A percentile compares a stretch with the other conserved stretches of the same genome.
phyloP scores from a whole-genome alignment of 2,113 vertebrate genomes.

The Bubo scandiacus region DNA sequence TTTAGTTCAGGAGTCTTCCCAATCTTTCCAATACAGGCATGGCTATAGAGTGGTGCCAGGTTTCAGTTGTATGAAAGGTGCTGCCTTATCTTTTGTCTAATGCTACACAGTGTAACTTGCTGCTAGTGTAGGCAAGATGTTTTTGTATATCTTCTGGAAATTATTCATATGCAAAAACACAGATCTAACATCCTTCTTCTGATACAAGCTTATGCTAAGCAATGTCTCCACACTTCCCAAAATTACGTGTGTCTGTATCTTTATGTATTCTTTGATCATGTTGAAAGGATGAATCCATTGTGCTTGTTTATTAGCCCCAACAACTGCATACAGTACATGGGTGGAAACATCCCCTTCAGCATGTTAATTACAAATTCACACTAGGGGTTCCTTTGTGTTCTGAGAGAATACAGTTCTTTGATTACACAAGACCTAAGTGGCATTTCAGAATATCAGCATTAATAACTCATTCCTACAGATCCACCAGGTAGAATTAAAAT shows the following conservation, averaged over 20 bases:
- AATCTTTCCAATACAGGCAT: not conserved
- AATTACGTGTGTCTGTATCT: conserved; percentile 44
- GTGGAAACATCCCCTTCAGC: conserved; percentile 58
- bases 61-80: not conserved
- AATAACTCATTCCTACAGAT: conserved; percentile 73
- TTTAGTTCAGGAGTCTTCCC: not conserved
- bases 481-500: conserved; percentile 67
- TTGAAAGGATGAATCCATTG: conserved; percentile 55
- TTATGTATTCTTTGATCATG: conserved; percentile 66
- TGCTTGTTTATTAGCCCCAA: conserved; percentile 65
- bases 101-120: not conserved
- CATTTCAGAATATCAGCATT: conserved; percentile 68
- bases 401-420: conserved; percentile 70
- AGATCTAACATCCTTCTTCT: conserved; percentile 34
- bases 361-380: conserved; percentile 64
- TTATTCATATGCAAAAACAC: conserved; percentile 16
- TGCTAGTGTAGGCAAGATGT: not conserved
- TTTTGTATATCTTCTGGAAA: conserved; percentile 34
- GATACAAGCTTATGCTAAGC: conserved; percentile 62
- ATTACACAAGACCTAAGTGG: conserved; percentile 70
- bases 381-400: conserved; percentile 67
- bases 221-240: conserved; percentile 38
- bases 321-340: conserved; percentile 35
- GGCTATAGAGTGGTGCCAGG: not conserved
- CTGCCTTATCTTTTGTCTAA: not conserved